Evolutionary conservation across 2,113 vertebrate species (phyloP).

Genomic region (Coryphaenoides rupestris): DNA sequence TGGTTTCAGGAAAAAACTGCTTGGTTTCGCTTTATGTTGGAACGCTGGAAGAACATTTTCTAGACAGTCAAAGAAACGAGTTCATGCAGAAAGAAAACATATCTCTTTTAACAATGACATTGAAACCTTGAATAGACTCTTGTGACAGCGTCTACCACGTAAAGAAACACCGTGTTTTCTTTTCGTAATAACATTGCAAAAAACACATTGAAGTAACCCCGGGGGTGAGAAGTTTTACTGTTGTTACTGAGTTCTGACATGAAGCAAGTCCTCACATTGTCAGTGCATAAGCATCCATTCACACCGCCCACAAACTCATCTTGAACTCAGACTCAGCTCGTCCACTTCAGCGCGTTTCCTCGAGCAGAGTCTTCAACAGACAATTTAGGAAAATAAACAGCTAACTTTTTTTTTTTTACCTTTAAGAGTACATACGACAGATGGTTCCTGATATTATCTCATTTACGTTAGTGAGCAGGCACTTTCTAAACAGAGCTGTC

Average conservation of each 20-base stretch:
- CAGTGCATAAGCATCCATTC: slow-evolving; percentile 57
- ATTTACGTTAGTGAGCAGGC: slow-evolving; percentile 66
- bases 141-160: slow-evolving; percentile 43
- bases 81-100: slow-evolving; percentile 39
- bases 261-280: slow-evolving; percentile 44
- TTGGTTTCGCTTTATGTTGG: slow-evolving; percentile 39
- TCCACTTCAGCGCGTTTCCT: slow-evolving; percentile 46
- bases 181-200: slow-evolving; percentile 41
- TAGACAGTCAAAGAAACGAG: slow-evolving; percentile 37
- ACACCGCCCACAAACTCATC: slow-evolving; percentile 53
- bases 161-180: slow-evolving; percentile 28
- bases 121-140: slow-evolving; percentile 21
- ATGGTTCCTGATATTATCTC: slow-evolving; percentile 67
- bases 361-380: slow-evolving; percentile 49
- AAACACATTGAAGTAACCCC: slow-evolving; percentile 36
- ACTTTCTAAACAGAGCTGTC: slow-evolving; percentile 73
- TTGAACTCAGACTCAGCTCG: slow-evolving; percentile 44
- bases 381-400: slow-evolving; percentile 64
- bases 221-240: slow-evolving; percentile 44
- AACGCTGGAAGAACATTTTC: slow-evolving; percentile 43
- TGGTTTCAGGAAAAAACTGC: slow-evolving; percentile 40
- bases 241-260: slow-evolving; percentile 39
- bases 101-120: slow-evolving; percentile 28
- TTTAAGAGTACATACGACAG: slow-evolving; percentile 57
- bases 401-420: slow-evolving; percentile 45